Conservation (phyloP, 2,113 vertebrate species). For the Rhabdomys dilectus region DNA sequence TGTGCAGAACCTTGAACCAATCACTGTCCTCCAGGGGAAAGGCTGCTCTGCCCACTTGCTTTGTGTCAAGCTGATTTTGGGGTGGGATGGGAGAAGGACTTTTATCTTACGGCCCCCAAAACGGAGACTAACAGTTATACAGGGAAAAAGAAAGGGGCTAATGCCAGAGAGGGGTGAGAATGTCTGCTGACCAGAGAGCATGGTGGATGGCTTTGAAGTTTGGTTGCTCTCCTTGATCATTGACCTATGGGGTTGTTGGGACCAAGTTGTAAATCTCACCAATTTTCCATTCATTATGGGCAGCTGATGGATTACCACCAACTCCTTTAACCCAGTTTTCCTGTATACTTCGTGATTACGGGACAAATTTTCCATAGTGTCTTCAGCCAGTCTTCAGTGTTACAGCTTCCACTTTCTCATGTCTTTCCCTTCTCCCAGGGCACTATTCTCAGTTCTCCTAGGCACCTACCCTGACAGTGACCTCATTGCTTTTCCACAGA, state of each 20-base stretch:
- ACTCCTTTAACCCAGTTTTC: neutral
- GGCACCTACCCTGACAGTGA: neutral
- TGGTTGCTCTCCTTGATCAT: neutral
- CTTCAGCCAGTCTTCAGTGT: neutral
- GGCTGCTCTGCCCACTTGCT: neutral
- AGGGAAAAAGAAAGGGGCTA: too few species aligned
- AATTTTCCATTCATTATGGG: neutral
- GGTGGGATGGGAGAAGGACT: neutral
- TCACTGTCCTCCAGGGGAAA: neutral
- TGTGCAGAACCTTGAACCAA: neutral
- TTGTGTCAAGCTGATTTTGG: neutral
- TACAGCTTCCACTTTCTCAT: neutral
- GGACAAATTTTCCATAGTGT: neutral
- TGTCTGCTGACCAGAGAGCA: neutral
- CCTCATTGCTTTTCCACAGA: constrained; percentile 71
- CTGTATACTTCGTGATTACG: neutral
- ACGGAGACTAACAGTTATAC: neutral
- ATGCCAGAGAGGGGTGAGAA: neutral
- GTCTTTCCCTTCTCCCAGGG: neutral
- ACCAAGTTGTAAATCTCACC: neutral
- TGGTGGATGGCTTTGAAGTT: neutral
- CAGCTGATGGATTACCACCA: neutral
- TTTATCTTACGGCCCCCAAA: neutral
- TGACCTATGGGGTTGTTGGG: neutral
- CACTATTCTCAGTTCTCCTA: neutral